Base-by-base conservation (phyloP, 1,140 invertebrate species). In the Drosophila erecta region DNA sequence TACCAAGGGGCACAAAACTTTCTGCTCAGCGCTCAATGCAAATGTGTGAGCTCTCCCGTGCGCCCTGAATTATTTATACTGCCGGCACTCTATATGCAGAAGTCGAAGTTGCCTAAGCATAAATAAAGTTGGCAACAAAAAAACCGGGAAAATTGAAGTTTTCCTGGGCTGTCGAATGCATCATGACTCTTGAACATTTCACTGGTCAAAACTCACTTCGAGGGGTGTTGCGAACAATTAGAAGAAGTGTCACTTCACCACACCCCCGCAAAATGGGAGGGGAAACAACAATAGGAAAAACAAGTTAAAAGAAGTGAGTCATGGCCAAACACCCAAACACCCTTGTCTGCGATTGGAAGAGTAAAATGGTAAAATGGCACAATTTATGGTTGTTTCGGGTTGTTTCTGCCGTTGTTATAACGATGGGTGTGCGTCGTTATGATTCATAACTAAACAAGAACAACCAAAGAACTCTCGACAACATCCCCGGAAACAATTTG, bases 401-500 rank as follows among this genome's bases (percentile, higher is more conserved):
- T 76, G 54, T 56, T 58, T 43, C 60, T 55, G 17, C 38, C 55
- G 50, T 69, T 83, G 81, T 67, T 61, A 75, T 65, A 66, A 53
- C 50, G 33, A 49, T 69, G 74, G 64, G 62, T 76, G 61, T 76
- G 64, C 69, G 79, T 81, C 79, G 79, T 76, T 81, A 87, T 86
- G 81, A 86, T 87, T 86, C 83, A 86, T 87, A 86, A 86, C 83
- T 87, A 89, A 86, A 86, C 65, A 87, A 76, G 62, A 75, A 58
- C 73, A 65, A 47, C 46, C 27, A 75, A 64, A 58, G 56, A 64
- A 78, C 66, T 54, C 79, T 78, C 66, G 37, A 73, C 83, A 87
- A 87, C 83, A 87, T 86, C 83, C 83, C 83, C 83, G 83, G 83
- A 86, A 86, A 81, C 83, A 87, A 86, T 87, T 86, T 83, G 84